These are phyloP conservation scores for Zosterops hypoxanthus DNA, from an alignment of 2,113 vertebrate genomes.

Conservation along the genomic window DNA sequence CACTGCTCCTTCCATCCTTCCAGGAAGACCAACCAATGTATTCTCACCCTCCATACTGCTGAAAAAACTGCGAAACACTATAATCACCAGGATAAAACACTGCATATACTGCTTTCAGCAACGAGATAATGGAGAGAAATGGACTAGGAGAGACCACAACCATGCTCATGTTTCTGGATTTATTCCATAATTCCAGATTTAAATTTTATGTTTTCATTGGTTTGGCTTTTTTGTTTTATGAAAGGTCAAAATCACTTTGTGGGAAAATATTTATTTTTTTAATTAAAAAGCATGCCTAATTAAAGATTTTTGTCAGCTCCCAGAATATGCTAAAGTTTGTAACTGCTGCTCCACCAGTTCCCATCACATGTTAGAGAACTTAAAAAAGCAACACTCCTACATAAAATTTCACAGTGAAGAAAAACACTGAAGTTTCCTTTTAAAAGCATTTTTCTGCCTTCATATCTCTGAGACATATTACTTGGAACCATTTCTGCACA, in stretches of 20 bases:
- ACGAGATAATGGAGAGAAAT: not conserved
- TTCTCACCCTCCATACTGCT: not conserved
- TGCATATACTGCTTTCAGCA: not conserved
- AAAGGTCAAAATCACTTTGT: not conserved
- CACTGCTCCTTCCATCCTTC: not conserved
- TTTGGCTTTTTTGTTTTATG: not conserved
- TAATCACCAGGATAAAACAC: not conserved
- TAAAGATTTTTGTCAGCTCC: not conserved
- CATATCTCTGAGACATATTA: not conserved
- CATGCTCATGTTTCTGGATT: not conserved
- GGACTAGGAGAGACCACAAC: not conserved
- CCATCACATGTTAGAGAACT: slow-evolving; percentile 12
- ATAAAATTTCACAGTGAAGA: slow-evolving; percentile 2
- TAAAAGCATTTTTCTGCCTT: not conserved
- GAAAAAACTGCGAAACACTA: not conserved
- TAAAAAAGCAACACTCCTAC: slow-evolving; percentile 51
- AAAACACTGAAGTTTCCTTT: not conserved
- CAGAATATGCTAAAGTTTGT: not conserved
- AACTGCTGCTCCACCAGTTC: not conserved
- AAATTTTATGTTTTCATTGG: not conserved
- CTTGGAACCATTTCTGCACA: not conserved
- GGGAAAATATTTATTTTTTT: not conserved
- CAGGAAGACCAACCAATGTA: not conserved
- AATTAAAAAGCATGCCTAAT: not conserved
- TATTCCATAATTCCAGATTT: not conserved